Conservation (phyloP, 92 coral and sea anemone species). For the Muricea muricata region DNA sequence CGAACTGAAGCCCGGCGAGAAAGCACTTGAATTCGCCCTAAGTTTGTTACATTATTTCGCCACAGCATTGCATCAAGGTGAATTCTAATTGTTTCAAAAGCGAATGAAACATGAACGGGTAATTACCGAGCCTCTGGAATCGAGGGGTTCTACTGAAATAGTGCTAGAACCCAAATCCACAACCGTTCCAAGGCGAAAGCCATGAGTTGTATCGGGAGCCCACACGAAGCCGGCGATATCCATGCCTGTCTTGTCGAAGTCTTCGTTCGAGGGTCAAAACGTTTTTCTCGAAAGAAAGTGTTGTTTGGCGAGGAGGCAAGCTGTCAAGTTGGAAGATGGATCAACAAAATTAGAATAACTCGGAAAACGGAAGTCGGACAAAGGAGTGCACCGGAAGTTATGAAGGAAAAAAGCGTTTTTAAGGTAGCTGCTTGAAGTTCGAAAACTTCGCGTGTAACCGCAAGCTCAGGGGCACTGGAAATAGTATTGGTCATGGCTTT, state of each 20-base stretch:
- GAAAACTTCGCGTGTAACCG: too few relatives aligned
- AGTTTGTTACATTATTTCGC: neutral
- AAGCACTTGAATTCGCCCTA: neutral
- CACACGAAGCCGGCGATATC: conserved; percentile 65
- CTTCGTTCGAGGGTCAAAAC: neutral
- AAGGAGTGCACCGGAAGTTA: neutral
- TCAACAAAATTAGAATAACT: neutral
- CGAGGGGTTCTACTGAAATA: conserved; percentile 84
- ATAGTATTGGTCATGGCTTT: too few relatives aligned
- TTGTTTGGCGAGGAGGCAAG: neutral
- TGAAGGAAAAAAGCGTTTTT: neutral
- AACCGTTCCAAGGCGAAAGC: conserved; percentile 88
- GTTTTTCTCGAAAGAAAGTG: neutral
- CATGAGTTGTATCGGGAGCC: conserved; percentile 97
- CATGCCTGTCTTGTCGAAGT: too few relatives aligned
- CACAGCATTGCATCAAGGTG: too few relatives aligned
- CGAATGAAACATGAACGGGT: too few relatives aligned
- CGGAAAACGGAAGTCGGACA: neutral
- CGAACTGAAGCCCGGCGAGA: too few relatives aligned
- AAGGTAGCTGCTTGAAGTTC: neutral
- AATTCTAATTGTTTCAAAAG: too few relatives aligned
- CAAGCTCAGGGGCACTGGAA: too few relatives aligned
- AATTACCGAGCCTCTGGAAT: conserved; percentile 74
- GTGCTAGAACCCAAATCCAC: conserved; percentile 89
- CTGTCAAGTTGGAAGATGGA: neutral